A percentile compares a stretch with the other conserved stretches of the same genome.
Evolutionary conservation across 2,113 vertebrate genomes (phyloP).

Genomic region (Pelecanoides urinatrix): DNA sequence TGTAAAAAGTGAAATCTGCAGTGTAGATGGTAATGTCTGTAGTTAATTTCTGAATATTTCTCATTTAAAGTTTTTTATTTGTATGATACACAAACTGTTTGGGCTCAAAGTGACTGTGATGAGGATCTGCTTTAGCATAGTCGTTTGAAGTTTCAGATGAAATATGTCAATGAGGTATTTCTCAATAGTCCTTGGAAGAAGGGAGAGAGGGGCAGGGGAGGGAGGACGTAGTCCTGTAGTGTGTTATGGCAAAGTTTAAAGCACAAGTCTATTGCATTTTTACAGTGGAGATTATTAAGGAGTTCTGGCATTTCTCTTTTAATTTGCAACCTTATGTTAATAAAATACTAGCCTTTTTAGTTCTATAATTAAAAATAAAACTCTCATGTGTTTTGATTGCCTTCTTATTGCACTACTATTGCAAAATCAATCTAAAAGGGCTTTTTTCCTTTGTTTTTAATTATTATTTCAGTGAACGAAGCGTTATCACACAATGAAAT

Average conservation of each 20-base stretch:
- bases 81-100: background rate
- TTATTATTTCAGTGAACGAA: background rate
- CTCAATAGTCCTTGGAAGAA: background rate
- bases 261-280: slow-evolving; percentile 6
- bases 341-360: slow-evolving; percentile 32
- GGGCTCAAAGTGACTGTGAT: background rate
- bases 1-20: background rate
- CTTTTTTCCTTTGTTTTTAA: background rate
- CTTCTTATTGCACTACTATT: background rate
- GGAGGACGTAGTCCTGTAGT: background rate
- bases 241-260: background rate
- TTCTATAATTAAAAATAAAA: slow-evolving; percentile 23
- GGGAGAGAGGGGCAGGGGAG: background rate
- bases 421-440: background rate
- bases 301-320: slow-evolving; percentile 7
- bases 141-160: background rate
- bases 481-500: background rate
- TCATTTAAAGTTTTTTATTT: background rate
- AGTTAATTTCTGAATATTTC: background rate
- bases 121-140: background rate
- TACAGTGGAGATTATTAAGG: background rate
- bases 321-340: slow-evolving; percentile 25
- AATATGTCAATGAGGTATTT: background rate
- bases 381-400: background rate
- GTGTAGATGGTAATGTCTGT: background rate